Evolutionary conservation across 2,113 vertebrate species (phyloP), one percentile per base, ranked within the genome.

Genomic region (Hippolais icterina): DNA sequence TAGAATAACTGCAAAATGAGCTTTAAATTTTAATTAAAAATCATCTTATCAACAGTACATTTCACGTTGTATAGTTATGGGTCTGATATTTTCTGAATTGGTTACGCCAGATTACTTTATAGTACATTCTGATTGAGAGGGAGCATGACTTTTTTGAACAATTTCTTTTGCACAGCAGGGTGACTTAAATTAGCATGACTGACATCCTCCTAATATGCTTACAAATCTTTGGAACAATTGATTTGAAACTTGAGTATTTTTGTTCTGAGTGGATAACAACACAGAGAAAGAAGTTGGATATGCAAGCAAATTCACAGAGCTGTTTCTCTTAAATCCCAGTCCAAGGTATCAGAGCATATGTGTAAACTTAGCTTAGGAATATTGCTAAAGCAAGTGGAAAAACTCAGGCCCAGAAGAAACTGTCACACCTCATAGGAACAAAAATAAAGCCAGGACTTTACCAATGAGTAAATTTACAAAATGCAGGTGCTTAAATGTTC

Each of bases 11-110:
- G 61, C 74, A 89, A 93, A 94, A 87, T 89, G 77, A 60, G 74
- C 41, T 93, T 91, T 89, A 91, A 84, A 84, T 84, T 91, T 83
- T 87, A 89, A 92, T 94, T 92, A 91, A 75, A 95, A 90, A 60
- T 71, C n/a, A 66, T 89, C 33, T 89, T 89, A 93, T 93, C 80
- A 94, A 71, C 64, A 64, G 24, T 65, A 57, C 66, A 76, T 94
- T 96, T 94, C 69, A 84, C 72, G 49, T 52, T 75, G 57, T 90
- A 17, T 79, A 71, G 83, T 87, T 93, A 56, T 35, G 77, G n/a
- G 65, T 44, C 87, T 94, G 72, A 78, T 93, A 94, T 87, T 89
- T 93, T 84, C 57, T 84, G 83, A 78, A 89, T 89, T 95, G 77
- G 83, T 83, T 90, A 84, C 0, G 7, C 80, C 69, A 64, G 81